Conservation (phyloP, 1,140 invertebrate genomes). For the Sarcophaga peregrina region DNA sequence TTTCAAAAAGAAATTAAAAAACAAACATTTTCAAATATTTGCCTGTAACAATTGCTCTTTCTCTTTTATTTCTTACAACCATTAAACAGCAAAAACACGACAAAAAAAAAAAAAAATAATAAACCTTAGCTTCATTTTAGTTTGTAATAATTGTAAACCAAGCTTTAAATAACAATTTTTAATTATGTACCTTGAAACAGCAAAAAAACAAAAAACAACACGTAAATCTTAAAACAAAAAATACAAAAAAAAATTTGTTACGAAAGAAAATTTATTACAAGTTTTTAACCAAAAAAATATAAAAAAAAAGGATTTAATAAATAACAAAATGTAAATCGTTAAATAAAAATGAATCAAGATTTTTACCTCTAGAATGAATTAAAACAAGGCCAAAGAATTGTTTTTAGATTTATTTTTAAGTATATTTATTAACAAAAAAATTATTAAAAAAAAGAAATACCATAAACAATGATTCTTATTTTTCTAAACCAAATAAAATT, state of each 20-base stretch:
- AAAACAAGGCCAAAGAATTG: conserved; percentile 26
- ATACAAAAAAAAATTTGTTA: background rate
- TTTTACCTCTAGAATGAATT: conserved; percentile 17
- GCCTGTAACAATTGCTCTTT: too few relatives aligned
- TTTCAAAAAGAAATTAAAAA: too few relatives aligned
- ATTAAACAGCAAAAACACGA: too few relatives aligned
- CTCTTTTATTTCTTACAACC: too few relatives aligned
- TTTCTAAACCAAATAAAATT: background rate
- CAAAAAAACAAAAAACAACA: background rate
- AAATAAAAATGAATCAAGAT: conserved; percentile 1
- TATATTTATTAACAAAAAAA: background rate
- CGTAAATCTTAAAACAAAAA: background rate
- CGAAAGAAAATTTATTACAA: conserved; percentile 14
- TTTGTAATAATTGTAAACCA: conserved; percentile 20
- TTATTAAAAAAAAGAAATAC: too few relatives aligned
- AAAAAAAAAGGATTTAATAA: background rate
- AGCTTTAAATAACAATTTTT: conserved; percentile 18
- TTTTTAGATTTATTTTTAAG: conserved; percentile 20
- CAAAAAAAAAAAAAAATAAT: background rate
- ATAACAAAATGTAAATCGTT: background rate
- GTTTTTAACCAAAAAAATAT: background rate
- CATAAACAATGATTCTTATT: background rate
- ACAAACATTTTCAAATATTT: too few relatives aligned
- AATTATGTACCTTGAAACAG: conserved; percentile 18
- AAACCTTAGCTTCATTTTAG: conserved; percentile 22